Evolutionary conservation across 1,140 invertebrate genomes (phyloP).

Genomic region (Hycleus phaleratus): DNA sequence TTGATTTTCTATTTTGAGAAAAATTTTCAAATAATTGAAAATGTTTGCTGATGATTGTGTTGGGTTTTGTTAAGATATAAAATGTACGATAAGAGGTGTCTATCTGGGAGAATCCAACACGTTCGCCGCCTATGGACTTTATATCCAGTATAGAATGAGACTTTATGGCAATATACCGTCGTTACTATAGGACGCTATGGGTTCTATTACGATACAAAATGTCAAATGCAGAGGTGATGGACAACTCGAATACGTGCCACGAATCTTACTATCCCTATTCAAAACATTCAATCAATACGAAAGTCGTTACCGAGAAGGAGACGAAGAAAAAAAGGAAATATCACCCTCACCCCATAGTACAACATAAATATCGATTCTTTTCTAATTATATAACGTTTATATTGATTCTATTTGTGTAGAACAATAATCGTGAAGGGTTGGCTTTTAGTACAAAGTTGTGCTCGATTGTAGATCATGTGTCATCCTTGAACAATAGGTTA

Average conservation of each 20-base stretch:
- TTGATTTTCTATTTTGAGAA: no score
- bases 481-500: conserved; percentile 30
- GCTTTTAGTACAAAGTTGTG: no score
- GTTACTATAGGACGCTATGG: conserved; percentile 14
- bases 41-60: no score
- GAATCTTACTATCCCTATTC: conserved; percentile 1
- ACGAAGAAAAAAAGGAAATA: no score
- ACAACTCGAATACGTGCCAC: conserved; percentile 9
- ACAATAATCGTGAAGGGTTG: no score
- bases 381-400: no score
- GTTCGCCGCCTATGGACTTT: conserved; percentile 16
- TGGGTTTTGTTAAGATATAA: neutral
- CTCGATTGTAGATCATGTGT: conserved; percentile 32
- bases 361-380: no score
- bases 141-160: conserved; percentile 16
- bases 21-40: no score
- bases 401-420: no score
- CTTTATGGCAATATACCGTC: conserved; percentile 11
- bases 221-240: conserved; percentile 14
- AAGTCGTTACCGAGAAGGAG: neutral
- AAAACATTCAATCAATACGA: conserved; percentile 10
- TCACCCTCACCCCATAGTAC: no score
- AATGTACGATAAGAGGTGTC: conserved; percentile 10
- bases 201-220: conserved; percentile 14
- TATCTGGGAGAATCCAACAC: conserved; percentile 10